These are phyloP conservation scores for Porites divaricata DNA, from an alignment of 92 coral and sea anemone genomes.

Conservation along the genomic window DNA sequence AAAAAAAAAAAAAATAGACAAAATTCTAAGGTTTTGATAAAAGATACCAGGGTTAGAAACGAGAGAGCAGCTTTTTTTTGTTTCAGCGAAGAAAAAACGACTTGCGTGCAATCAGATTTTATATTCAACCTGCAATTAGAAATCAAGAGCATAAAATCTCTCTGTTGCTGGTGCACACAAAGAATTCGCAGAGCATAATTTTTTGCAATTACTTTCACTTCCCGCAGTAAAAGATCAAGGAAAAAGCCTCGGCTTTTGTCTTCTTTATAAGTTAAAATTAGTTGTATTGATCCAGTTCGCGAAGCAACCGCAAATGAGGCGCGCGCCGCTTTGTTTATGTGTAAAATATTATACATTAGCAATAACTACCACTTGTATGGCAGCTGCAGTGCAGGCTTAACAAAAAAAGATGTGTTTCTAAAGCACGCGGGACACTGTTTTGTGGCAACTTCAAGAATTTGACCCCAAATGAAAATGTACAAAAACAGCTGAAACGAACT, in stretches of 20 bases:
- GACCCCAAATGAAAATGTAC: slow-evolving; percentile 28
- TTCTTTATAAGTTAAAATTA: background rate
- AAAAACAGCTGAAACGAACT: background rate
- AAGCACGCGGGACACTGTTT: slow-evolving; percentile 44
- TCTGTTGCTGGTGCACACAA: background rate
- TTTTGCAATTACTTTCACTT: background rate
- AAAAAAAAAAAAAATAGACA: too few relatives aligned
- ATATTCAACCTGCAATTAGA: background rate
- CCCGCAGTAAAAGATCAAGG: slow-evolving; percentile 16
- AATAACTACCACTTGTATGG: slow-evolving; percentile 7
- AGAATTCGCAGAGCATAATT: slow-evolving; percentile 6
- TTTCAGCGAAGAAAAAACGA: background rate
- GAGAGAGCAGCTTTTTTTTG: too few relatives aligned
- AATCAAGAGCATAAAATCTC: background rate
- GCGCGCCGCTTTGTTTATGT: slow-evolving; percentile 8
- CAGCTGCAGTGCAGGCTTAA: slow-evolving; percentile 33
- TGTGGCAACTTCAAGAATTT: slow-evolving; percentile 31
- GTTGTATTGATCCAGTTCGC: background rate
- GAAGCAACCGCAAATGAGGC: background rate
- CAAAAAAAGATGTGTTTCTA: slow-evolving; percentile 22
- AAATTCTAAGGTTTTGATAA: background rate
- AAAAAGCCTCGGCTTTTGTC: slow-evolving; percentile 1
- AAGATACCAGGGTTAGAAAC: background rate
- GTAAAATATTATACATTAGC: slow-evolving; percentile 34
- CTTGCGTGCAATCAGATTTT: background rate